These are phyloP conservation scores for Lepidochrysops patricia DNA, from an alignment of 2,888 invertebrate species.

Conservation along the genomic window DNA sequence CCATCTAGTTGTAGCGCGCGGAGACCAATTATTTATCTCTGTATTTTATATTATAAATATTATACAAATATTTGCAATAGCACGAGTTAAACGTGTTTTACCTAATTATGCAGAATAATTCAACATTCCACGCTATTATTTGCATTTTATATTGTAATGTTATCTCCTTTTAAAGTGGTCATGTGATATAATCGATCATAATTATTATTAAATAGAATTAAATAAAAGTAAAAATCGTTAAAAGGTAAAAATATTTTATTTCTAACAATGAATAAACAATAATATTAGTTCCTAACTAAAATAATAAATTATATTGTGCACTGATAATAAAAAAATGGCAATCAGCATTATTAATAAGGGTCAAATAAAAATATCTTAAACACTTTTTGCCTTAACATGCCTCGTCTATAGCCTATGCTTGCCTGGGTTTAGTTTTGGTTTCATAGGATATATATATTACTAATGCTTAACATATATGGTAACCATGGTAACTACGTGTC, in stretches of 20 bases:
- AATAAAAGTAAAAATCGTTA: neutral
- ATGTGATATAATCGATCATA: neutral
- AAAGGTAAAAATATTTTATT: neutral
- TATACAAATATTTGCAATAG: no score
- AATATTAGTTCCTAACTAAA: neutral
- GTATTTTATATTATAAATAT: no score
- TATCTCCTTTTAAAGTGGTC: neutral
- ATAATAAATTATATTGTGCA: neutral
- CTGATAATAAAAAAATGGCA: no score
- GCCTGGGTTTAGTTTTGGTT: no score
- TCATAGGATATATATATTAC: no score
- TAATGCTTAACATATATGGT: no score
- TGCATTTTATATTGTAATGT: neutral
- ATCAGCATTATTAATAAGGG: no score
- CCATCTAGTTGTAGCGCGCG: no score
- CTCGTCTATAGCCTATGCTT: no score
- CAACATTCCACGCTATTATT: neutral
- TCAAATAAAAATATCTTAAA: no score
- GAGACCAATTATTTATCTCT: no score
- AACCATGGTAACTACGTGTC: slow-evolving; percentile 40
- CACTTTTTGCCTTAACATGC: no score
- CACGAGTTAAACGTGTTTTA: neutral
- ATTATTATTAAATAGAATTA: neutral
- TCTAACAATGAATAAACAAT: neutral
- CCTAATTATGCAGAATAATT: neutral